These are phyloP conservation scores for Anniella stebbinsi DNA, from an alignment of 2,797 vertebrate genomes.

Conservation along the genomic window DNA sequence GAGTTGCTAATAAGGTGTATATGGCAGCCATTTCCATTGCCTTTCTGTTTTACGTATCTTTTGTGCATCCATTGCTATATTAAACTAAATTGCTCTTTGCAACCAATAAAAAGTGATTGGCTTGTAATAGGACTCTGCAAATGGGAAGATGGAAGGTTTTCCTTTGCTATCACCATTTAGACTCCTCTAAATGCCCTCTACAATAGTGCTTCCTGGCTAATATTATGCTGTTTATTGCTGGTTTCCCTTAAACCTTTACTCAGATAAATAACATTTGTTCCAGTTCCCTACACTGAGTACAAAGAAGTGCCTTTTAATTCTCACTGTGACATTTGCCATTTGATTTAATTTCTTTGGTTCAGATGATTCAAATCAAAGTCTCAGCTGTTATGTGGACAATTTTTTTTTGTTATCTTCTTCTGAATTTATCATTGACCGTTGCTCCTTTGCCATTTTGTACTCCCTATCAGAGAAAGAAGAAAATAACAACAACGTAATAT, in stretches of 20 bases:
- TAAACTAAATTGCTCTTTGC: constrained; percentile 22
- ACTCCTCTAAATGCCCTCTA: background rate
- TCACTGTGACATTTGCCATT: constrained; percentile 19
- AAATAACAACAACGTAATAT: background rate
- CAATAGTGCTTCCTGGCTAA: background rate
- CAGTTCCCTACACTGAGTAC: background rate
- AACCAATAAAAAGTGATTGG: constrained; percentile 27
- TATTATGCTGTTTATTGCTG: constrained; percentile 7
- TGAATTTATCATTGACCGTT: background rate
- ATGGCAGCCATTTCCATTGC: background rate
- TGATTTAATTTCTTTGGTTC: constrained; percentile 34
- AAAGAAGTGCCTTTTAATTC: background rate
- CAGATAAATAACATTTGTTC: constrained; percentile 38
- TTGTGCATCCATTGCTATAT: background rate
- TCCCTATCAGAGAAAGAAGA: background rate
- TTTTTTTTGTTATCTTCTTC: background rate
- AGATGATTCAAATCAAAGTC: constrained; percentile 11
- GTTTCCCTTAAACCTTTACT: constrained; percentile 18
- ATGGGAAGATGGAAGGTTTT: background rate
- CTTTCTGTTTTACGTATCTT: constrained; percentile 8
- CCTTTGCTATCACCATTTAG: background rate
- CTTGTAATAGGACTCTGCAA: constrained; percentile 25
- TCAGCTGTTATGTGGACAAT: background rate
- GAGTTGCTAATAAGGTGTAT: background rate
- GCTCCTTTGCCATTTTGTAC: background rate